Percentiles rank a stretch among this genome's conserved stretches.
phyloP scores from a whole-genome alignment of 2,113 vertebrate species.

The Pseudorectes ferrugineus region DNA sequence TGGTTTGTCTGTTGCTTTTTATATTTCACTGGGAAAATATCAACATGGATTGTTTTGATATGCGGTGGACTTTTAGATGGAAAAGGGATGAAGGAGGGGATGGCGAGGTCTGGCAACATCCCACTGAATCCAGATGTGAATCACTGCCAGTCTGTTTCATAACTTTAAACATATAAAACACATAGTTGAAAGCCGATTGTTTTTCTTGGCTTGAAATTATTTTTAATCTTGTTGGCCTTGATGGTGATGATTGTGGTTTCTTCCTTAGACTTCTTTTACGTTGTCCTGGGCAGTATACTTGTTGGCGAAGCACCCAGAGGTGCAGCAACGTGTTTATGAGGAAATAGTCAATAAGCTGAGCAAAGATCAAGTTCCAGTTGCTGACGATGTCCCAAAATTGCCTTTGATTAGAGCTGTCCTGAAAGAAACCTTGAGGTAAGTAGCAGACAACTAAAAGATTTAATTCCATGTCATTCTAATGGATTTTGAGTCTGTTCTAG shows the following conservation, averaged over 20 bases:
- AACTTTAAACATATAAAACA: neutral
- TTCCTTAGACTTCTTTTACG: slow-evolving; percentile 86
- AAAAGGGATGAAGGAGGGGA: neutral
- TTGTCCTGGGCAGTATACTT: slow-evolving; percentile 87
- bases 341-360: slow-evolving; percentile 78
- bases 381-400: slow-evolving; percentile 76
- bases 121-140: neutral
- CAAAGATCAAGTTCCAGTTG: slow-evolving; percentile 68
- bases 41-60: neutral
- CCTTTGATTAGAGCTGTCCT: slow-evolving; percentile 86
- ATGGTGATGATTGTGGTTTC: neutral
- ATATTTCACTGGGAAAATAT: neutral
- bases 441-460: neutral
- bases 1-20: slow-evolving; percentile 8
- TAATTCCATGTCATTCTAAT: neutral
- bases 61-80: neutral
- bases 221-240: neutral
- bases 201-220: neutral
- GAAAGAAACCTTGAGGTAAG: slow-evolving; percentile 90
- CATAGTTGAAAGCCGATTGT: neutral
- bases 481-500: neutral
- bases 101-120: neutral
- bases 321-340: slow-evolving; percentile 79
- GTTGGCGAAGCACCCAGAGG: slow-evolving; percentile 80
- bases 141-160: neutral